Base-by-base conservation (phyloP, 2,888 invertebrate genomes). In the Alloplasta piceator region DNA sequence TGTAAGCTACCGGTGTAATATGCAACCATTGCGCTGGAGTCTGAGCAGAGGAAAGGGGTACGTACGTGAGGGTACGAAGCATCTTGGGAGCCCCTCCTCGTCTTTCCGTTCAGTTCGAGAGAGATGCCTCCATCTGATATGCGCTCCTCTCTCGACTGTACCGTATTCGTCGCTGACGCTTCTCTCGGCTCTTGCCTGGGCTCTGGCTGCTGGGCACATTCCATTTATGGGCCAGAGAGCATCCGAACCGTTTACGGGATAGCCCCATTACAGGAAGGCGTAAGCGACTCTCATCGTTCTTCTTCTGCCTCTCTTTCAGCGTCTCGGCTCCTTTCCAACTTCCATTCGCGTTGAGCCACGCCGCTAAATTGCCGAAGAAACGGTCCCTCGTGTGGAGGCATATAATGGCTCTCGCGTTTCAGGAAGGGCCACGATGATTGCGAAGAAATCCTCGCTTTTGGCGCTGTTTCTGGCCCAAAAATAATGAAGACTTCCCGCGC, bases 221-320 rank as follows among this genome's bases (percentile, higher is more conserved):
- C 89, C 89, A 89, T 89, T 89, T 89, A 89, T 86, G 89, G 90
- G 83, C 85, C 86, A 86, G 86, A 85, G 89, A 89, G 85, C 88
- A 90, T 90, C 89, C 88, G 84, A 87, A 89, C 87, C 87, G 89
- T 88, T 88, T 89, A 89, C 87, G 84, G 84, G 83, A 80, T 82
- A 83, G 83, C 75, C 83, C 85, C 84, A 82, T 84, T 82, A 84
- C 84, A 82, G 80, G 82, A 82, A 85, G 78, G 82, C 82, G 76
- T 68, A 82, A 70, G 78, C 6, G 58, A 77, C 67, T 72, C 71
- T 78, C 77, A 68, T 80, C 73, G 64, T 66, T 48, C 52, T 56
- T 68, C 38, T 12, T 77, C 46, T 72, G 50, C 73, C 60, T 73
- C 72, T 74, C 71, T 77, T 63, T 16, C 70, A 55, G 6, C 1